These are phyloP conservation scores for Vombatus ursinus DNA, from an alignment of 2,113 vertebrate genomes.

Conservation along the genomic window DNA sequence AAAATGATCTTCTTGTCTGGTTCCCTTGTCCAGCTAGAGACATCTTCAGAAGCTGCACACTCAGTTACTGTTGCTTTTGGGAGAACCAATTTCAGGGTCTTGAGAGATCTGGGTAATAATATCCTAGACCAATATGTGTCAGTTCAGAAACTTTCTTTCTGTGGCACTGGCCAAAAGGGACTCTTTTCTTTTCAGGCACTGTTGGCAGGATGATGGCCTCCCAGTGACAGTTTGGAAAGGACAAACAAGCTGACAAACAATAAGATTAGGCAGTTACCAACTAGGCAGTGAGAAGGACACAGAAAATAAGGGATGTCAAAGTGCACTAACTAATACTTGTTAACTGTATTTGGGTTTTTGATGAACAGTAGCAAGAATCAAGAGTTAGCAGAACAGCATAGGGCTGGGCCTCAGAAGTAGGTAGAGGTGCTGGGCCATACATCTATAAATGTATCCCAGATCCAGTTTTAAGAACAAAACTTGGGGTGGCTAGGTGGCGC, in stretches of 20 bases:
- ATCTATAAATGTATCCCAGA: conserved; percentile 47
- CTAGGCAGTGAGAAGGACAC: conserved; percentile 18
- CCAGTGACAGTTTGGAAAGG: conserved; percentile 31
- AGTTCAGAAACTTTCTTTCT: neutral
- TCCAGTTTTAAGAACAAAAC: conserved; percentile 74
- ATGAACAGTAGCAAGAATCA: conserved; percentile 13
- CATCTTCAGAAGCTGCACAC: conserved; percentile 15
- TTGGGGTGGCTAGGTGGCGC: no score
- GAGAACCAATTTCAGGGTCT: conserved; percentile 21
- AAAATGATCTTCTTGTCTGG: conserved; percentile 34
- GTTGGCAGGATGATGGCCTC: conserved; percentile 20
- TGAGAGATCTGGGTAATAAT: conserved; percentile 23
- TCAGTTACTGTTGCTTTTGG: conserved; percentile 15
- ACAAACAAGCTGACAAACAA: conserved; percentile 48
- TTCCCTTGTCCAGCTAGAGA: conserved; percentile 25
- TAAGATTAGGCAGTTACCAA: conserved; percentile 3
- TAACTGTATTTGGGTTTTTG: neutral
- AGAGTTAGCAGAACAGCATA: conserved; percentile 11
- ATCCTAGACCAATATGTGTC: conserved; percentile 20
- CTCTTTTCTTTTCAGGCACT: neutral
- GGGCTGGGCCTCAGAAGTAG: conserved; percentile 20
- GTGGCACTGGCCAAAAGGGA: conserved; percentile 14
- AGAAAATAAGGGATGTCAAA: conserved; percentile 12
- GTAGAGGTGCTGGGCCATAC: conserved; percentile 45
- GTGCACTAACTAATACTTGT: conserved; percentile 21